These are phyloP conservation scores for Sternotherus odoratus DNA, from an alignment of 2,797 vertebrate genomes.

Conservation along the genomic window DNA sequence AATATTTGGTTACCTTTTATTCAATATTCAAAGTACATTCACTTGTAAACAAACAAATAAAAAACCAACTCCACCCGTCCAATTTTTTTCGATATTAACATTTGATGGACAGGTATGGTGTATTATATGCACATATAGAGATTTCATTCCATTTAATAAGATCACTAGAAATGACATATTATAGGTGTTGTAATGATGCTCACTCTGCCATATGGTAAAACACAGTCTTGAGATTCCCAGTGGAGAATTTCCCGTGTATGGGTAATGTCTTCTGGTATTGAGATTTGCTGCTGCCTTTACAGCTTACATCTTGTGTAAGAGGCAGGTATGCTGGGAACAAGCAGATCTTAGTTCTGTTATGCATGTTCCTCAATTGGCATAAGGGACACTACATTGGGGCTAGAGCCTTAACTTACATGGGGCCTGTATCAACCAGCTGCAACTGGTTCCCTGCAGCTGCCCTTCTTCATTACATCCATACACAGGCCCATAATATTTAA, in stretches of 20 bases:
- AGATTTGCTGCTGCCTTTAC: background rate
- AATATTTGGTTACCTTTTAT: background rate
- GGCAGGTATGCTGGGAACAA: background rate
- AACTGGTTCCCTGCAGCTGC: background rate
- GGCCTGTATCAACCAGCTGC: background rate
- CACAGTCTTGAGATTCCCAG: background rate
- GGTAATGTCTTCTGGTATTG: background rate
- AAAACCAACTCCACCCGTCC: background rate
- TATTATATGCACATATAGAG: background rate
- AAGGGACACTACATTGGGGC: background rate
- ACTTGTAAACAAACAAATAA: background rate
- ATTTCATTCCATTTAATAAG: background rate
- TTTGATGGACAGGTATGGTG: background rate
- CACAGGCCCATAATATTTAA: background rate
- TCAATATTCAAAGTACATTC: background rate
- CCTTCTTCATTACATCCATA: rapidly evolving
- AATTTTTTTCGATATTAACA: background rate
- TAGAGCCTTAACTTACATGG: background rate
- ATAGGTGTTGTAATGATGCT: background rate
- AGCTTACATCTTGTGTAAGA: background rate
- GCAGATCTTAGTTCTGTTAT: background rate
- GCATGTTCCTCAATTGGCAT: rapidly evolving
- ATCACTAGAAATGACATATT: too few relatives aligned
- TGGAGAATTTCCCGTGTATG: background rate
- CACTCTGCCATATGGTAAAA: background rate